Percentiles rank a stretch among this genome's conserved stretches.
Conservation (phyloP, 2,797 vertebrate genomes). For the Enteromius viviparus region DNA sequence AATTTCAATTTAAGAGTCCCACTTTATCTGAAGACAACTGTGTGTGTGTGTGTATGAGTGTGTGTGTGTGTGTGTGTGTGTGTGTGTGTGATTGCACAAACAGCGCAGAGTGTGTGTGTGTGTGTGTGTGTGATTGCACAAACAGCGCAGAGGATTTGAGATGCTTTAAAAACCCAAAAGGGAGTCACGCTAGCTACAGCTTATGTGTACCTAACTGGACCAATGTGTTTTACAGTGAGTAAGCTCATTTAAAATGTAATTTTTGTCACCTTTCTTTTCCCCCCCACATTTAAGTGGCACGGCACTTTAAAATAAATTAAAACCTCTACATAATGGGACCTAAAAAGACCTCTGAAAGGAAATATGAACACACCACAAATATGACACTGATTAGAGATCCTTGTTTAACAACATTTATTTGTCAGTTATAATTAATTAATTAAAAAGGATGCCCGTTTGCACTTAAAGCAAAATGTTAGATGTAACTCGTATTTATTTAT, state of each 20-base stretch:
- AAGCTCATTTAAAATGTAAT: not conserved
- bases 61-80: too few relatives aligned
- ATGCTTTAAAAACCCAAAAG: not conserved
- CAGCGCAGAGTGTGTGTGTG: not conserved
- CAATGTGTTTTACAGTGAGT: not conserved
- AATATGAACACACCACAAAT: not conserved
- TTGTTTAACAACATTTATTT: not conserved
- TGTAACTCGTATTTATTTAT: not conserved
- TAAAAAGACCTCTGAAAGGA: not conserved
- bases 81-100: not conserved
- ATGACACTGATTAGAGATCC: not conserved
- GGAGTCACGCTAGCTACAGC: too few relatives aligned
- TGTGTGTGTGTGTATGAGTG: too few relatives aligned
- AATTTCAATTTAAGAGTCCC: conserved; percentile 20
- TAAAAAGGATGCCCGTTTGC: not conserved
- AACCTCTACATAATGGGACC: not conserved
- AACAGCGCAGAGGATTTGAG: not conserved
- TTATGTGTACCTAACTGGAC: not conserved
- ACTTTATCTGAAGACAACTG: not conserved
- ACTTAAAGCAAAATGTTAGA: not conserved
- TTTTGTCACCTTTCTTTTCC: not conserved
- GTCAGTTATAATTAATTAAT: not conserved
- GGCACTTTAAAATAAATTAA: not conserved
- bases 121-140: not conserved
- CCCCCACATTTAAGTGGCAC: not conserved